Conservation (phyloP, 2,797 vertebrate genomes). For the Liasis olivaceus region DNA sequence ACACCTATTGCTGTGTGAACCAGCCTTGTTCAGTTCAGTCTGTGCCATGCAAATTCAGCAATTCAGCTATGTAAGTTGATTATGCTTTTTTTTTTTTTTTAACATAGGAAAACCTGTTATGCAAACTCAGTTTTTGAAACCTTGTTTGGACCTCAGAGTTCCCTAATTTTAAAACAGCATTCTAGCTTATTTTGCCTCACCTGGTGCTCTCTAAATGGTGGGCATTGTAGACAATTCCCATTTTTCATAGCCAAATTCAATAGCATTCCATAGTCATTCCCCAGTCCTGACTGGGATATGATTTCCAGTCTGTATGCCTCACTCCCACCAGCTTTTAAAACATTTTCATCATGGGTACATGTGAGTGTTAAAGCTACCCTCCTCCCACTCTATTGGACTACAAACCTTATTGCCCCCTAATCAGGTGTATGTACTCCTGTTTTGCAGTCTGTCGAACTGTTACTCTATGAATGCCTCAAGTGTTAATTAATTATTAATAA, state of each 20-base stretch:
- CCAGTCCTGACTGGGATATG: background rate
- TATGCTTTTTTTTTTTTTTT: background rate
- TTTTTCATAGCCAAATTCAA: background rate
- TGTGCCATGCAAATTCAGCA: background rate
- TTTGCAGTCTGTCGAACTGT: too few species aligned
- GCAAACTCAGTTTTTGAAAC: background rate
- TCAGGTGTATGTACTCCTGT: background rate
- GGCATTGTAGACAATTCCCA: background rate
- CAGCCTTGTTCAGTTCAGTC: too few species aligned
- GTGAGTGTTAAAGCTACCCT: background rate
- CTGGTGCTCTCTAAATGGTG: background rate
- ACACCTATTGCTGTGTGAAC: too few species aligned
- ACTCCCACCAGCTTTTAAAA: background rate
- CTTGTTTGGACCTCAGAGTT: background rate
- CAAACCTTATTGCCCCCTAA: background rate
- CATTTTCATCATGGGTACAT: background rate
- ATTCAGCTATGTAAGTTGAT: too few species aligned
- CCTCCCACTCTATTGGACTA: background rate
- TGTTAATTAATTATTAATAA: background rate
- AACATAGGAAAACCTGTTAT: background rate
- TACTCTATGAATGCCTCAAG: too few species aligned
- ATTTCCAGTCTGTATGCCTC: background rate
- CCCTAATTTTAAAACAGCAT: background rate
- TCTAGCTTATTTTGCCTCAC: background rate
- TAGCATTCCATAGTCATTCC: background rate